phyloP scores from a whole-genome alignment of 2,888 invertebrate genomes.

The Sphaerophoria taeniata region DNA sequence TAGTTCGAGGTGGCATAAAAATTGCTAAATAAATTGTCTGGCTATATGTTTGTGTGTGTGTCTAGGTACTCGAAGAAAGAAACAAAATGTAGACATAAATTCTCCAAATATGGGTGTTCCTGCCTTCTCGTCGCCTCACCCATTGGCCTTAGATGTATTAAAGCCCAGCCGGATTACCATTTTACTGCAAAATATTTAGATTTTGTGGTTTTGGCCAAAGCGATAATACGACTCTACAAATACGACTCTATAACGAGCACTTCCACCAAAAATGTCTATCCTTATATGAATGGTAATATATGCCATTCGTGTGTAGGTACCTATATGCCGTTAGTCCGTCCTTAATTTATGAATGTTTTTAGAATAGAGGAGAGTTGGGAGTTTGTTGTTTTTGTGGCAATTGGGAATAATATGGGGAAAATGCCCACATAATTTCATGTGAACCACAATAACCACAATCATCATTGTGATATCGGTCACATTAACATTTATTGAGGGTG shows the following conservation, averaged over 20 bases:
- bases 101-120: constrained; percentile 35
- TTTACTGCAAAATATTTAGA: constrained; percentile 45
- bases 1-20: constrained; percentile 35
- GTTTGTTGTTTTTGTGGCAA: constrained; percentile 28
- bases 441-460: constrained; percentile 47
- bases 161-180: neutral
- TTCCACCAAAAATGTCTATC: neutral
- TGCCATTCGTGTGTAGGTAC: neutral
- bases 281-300: constrained; percentile 1
- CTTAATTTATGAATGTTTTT: constrained; percentile 50
- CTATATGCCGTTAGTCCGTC: neutral
- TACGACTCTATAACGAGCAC: too few species aligned
- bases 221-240: neutral
- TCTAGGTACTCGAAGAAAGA: neutral
- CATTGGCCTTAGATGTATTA: constrained; percentile 15
- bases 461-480: constrained; percentile 50
- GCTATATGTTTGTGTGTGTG: neutral
- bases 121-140: too few species aligned
- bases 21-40: constrained; percentile 40
- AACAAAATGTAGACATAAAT: too few species aligned
- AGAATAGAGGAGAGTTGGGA: neutral
- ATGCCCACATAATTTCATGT: constrained; percentile 30
- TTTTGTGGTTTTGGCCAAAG: constrained; percentile 20
- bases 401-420: constrained; percentile 24
- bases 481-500: constrained; percentile 53